Conservation (phyloP, 2,888 invertebrate species). For the Vandiemenella viatica region DNA sequence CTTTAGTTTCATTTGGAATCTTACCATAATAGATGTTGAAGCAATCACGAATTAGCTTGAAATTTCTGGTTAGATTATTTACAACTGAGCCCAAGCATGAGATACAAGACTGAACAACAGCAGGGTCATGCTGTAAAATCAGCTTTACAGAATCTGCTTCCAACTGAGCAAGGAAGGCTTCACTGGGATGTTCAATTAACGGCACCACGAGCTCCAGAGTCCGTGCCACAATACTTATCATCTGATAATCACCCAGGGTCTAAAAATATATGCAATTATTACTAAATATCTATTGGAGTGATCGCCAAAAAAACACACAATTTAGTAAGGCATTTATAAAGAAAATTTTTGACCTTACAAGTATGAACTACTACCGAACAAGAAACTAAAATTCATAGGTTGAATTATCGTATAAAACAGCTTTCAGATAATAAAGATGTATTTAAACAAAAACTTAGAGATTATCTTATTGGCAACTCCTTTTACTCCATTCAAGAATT, state of each 20-base stretch:
- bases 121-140: constrained; percentile 69
- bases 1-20: too few species aligned
- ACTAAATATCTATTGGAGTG: neutral
- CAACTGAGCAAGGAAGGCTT: constrained; percentile 84
- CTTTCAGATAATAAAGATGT: too few species aligned
- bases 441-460: too few species aligned
- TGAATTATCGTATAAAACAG: too few species aligned
- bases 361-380: too few species aligned
- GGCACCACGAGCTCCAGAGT: constrained; percentile 90
- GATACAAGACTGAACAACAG: constrained; percentile 79
- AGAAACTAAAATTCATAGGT: too few species aligned
- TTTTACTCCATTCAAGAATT: too few species aligned
- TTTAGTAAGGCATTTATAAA: neutral
- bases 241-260: constrained; percentile 66
- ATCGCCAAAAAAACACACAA: too few species aligned
- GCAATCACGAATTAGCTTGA: constrained; percentile 83
- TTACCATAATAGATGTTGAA: constrained; percentile 77
- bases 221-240: constrained; percentile 74
- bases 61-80: constrained; percentile 90
- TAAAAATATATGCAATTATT: constrained; percentile 26
- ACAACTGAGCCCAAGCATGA: constrained; percentile 93
- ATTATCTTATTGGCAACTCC: too few species aligned
- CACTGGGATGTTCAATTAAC: constrained; percentile 94
- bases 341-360: neutral
- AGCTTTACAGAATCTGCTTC: constrained; percentile 93